Conservation (phyloP, 2,797 vertebrate genomes). For the Ceyx erithaca region DNA sequence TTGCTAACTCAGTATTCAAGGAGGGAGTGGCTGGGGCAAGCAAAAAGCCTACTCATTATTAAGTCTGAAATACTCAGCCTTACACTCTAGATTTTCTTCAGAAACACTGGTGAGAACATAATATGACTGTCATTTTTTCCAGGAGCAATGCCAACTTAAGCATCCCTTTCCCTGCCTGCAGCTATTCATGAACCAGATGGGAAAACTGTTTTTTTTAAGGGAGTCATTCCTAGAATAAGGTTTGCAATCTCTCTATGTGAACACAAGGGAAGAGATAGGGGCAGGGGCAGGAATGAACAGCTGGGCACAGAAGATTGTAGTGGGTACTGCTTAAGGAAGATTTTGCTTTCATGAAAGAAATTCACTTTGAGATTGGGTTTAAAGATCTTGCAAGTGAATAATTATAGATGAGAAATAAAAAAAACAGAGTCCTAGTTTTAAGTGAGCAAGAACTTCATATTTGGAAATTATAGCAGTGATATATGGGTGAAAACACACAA, state of each 20-base stretch:
- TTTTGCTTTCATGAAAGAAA: neutral
- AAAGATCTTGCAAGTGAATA: neutral
- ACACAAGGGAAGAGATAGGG: neutral
- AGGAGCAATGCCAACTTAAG: conserved; percentile 1
- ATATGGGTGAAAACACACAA: neutral
- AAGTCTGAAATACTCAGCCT: neutral
- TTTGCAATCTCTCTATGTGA: neutral
- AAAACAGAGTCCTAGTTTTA: neutral
- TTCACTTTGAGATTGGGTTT: neutral
- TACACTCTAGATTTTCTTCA: neutral
- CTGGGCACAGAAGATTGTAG: neutral
- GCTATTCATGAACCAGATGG: neutral
- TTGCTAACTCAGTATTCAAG: neutral
- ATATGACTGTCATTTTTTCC: neutral
- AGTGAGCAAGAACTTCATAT: neutral
- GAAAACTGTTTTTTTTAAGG: neutral
- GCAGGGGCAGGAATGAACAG: neutral
- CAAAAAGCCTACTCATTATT: neutral
- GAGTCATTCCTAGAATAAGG: neutral
- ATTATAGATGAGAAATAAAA: neutral
- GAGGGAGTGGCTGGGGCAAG: neutral
- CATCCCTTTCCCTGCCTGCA: neutral
- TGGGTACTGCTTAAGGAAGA: neutral
- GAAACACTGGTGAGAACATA: neutral
- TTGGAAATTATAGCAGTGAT: neutral